Conservation (phyloP, 2,888 invertebrate genomes). For the Hyles lineata region DNA sequence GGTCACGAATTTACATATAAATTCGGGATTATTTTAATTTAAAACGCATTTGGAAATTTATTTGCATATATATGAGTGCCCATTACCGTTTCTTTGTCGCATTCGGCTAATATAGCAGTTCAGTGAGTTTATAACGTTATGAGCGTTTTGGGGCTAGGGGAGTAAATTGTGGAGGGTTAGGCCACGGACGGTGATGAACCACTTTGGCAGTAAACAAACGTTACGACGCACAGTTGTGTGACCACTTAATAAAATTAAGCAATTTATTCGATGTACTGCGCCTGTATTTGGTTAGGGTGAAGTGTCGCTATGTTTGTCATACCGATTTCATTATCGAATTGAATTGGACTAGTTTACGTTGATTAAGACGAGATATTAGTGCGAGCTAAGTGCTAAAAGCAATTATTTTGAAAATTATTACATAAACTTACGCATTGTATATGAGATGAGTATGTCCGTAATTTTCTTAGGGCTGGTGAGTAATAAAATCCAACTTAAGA, state of each 20-base stretch:
- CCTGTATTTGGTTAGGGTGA: slow-evolving; percentile 71
- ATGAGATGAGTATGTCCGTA: neutral
- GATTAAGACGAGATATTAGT: neutral
- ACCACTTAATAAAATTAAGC: slow-evolving; percentile 82
- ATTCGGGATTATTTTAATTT: slow-evolving; percentile 83
- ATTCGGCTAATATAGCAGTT: slow-evolving; percentile 69
- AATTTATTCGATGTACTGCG: slow-evolving; percentile 76
- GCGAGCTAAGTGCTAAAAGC: neutral
- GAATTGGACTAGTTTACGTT: slow-evolving; percentile 40
- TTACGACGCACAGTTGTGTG: slow-evolving; percentile 58
- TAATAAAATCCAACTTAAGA: too few species aligned
- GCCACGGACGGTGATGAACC: slow-evolving; percentile 28
- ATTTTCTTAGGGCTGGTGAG: too few species aligned
- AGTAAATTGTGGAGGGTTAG: slow-evolving; percentile 36
- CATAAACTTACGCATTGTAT: neutral
- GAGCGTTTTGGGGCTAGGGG: slow-evolving; percentile 49
- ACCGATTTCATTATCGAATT: slow-evolving; percentile 55
- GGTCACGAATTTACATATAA: slow-evolving; percentile 83
- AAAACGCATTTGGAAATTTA: slow-evolving; percentile 79
- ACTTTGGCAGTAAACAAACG: slow-evolving; percentile 63
- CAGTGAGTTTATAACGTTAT: slow-evolving; percentile 65
- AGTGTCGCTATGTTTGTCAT: slow-evolving; percentile 53
- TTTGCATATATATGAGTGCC: slow-evolving; percentile 79
- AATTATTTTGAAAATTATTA: neutral
- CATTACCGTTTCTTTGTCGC: slow-evolving; percentile 78